A percentile compares a stretch with the other conserved stretches of the same genome.
Conservation (phyloP, 2,888 invertebrate species). For the Tiliacea aurago region DNA sequence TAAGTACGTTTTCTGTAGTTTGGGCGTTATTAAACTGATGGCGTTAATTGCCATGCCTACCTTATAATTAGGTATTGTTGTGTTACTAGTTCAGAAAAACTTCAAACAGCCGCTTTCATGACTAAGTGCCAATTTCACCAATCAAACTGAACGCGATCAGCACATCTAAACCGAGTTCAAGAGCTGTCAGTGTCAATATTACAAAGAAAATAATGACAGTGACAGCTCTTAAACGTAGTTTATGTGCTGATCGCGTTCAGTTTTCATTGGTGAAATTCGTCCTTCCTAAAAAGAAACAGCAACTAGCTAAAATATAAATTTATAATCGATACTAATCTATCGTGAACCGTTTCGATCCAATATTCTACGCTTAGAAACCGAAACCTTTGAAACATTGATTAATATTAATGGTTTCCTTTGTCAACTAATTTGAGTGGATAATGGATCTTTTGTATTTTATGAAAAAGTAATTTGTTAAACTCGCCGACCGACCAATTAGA, state of each 20-base stretch:
- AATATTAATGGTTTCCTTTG: constrained; percentile 88
- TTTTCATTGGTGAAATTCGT: no score
- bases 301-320: constrained; percentile 48
- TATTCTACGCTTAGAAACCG: constrained; percentile 61
- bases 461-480: constrained; percentile 86
- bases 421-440: constrained; percentile 89
- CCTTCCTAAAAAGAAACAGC: constrained; percentile 15
- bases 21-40: no score
- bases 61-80: no score
- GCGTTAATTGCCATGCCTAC: no score
- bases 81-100: constrained; percentile 17
- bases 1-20: no score
- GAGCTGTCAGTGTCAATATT: no score
- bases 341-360: constrained; percentile 46
- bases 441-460: constrained; percentile 87
- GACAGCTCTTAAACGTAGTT: no score
- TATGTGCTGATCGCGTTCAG: no score
- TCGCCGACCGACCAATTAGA: constrained; percentile 80
- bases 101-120: not conserved
- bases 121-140: no score
- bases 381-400: constrained; percentile 86
- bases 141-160: no score
- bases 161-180: no score
- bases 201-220: no score
- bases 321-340: constrained; percentile 50